Evolutionary conservation across 2,797 vertebrate genomes (phyloP).

Genomic region (Iguana delicatissima): DNA sequence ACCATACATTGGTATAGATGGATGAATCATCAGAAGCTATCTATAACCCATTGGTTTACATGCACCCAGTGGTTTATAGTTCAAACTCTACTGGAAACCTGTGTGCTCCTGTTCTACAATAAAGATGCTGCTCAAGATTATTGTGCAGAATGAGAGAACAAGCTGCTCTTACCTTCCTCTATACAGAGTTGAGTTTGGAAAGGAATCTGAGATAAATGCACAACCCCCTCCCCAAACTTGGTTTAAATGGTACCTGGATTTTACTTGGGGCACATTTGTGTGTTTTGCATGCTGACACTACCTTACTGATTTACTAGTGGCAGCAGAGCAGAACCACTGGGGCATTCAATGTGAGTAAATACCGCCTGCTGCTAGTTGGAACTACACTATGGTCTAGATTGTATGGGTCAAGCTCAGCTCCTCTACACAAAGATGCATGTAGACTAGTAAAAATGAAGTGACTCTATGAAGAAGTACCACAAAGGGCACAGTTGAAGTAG

Average conservation of each 20-base stretch:
- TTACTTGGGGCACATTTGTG: not conserved
- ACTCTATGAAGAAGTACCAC: not conserved
- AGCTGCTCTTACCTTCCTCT: not conserved
- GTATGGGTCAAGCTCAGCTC: not conserved
- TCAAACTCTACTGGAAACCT: not conserved
- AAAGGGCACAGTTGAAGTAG: not conserved
- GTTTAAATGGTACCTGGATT: not conserved
- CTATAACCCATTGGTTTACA: not conserved
- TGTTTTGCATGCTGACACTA: not conserved
- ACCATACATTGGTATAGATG: not conserved
- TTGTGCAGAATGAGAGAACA: not conserved
- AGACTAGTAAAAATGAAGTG: not conserved
- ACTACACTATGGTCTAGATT: not conserved
- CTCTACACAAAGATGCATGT: not conserved
- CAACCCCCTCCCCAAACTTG: not conserved
- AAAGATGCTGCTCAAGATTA: not conserved
- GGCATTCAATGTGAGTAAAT: not conserved
- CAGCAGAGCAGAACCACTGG: not conserved
- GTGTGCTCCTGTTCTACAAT: not conserved
- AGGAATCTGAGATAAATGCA: not conserved
- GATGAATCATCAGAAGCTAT: not conserved
- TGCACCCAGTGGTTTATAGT: not conserved
- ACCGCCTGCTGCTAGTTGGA: slow-evolving; percentile 2
- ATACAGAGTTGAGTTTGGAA: not conserved
- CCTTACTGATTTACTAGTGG: not conserved